Percentiles rank a stretch among this genome's conserved stretches.
phyloP scores from a whole-genome alignment of 2,797 vertebrate species.

The Valencia hispanica region DNA sequence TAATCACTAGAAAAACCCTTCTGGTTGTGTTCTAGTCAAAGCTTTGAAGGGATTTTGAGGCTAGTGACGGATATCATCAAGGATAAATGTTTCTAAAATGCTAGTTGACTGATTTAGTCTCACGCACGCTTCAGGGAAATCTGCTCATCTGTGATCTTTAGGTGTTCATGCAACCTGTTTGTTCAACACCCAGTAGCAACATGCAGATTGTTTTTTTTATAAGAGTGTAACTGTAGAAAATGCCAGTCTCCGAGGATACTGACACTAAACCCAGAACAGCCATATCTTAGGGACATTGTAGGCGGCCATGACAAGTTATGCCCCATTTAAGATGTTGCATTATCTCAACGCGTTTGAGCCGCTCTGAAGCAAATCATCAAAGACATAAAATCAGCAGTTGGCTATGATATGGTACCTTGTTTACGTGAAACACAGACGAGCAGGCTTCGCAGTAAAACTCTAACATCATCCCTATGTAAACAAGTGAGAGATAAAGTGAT shows the following conservation, averaged over 20 bases:
- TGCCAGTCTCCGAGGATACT: conserved; percentile 52
- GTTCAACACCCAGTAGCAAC: conserved; percentile 59
- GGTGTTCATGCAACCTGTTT: conserved; percentile 63
- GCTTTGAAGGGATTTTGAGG: conserved; percentile 64
- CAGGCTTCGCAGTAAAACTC: conserved; percentile 55
- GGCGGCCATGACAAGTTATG: conserved; percentile 69
- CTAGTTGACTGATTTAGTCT: conserved; percentile 66
- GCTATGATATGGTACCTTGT: conserved; percentile 60
- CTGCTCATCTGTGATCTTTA: conserved; percentile 67
- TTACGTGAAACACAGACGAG: conserved; percentile 56
- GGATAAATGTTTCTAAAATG: conserved; percentile 54
- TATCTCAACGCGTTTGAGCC: conserved; percentile 60
- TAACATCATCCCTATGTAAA: conserved; percentile 50
- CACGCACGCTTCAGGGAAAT: conserved; percentile 63
- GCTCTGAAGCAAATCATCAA: conserved; percentile 75
- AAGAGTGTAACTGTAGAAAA: conserved; percentile 48
- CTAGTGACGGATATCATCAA: conserved; percentile 52
- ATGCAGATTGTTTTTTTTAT: conserved; percentile 25
- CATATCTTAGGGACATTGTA: conserved; percentile 70
- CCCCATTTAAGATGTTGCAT: conserved; percentile 69
- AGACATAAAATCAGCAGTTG: conserved; percentile 70
- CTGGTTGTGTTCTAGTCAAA: conserved; percentile 52
- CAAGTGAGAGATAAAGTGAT: conserved; percentile 41
- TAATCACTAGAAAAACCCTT: conserved; percentile 47
- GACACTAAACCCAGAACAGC: conserved; percentile 67